Base-by-base conservation (phyloP, 2,888 invertebrate genomes). In the Sabatieria punctata region DNA sequence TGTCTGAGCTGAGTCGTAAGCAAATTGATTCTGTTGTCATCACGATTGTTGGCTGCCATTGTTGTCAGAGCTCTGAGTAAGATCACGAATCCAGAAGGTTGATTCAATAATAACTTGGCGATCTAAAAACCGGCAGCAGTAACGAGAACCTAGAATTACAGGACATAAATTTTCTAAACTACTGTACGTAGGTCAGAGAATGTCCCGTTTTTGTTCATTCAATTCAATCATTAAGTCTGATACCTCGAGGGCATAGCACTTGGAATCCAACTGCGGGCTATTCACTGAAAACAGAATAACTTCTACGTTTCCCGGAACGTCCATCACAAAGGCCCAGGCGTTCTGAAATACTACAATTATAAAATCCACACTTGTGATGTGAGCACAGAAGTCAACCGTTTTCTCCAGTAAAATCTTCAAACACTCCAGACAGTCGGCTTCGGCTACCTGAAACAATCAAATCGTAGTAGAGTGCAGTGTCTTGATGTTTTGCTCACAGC, bases 211-310 rank as follows among this genome's bases (percentile, higher is more conserved):
- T 15, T 30, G 30, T 8, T 15, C 30, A 30, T 30, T 30, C 30
- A 8, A 30, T 30, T 11, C 8, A 30, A 30, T 15, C 15, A 8
- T 30, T 30, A 30, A 8, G 30, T 11, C 30, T 30, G 8, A 13
- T 49, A 58, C 59, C 57, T 60, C 60, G 22, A 60, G 49, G 27
- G 60, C 56, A 51, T 59, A 60, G 49, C 60, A 60, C 48, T 60
- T 60, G 33, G 59, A 59, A 52, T 60, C 60, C 35, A 60, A 50
- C 47, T 60, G 60, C 26, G 60, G 60, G 47, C 57, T 58, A 48
- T 58, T 57, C 38, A 59, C 54, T 22, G 58, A 59, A 49, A 54
- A 54, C 43, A 60, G 50, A 24, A 60, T 51, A 41, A 58, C 54
- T 51, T 60, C 60, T 35, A 60, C 46, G 49, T 58, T 57, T 39